A percentile compares a stretch with the other conserved stretches of the same genome.
These are phyloP conservation scores for Anarhynchus alexandrinus DNA, from an alignment of 2,113 vertebrate genomes.

Conservation along the genomic window DNA sequence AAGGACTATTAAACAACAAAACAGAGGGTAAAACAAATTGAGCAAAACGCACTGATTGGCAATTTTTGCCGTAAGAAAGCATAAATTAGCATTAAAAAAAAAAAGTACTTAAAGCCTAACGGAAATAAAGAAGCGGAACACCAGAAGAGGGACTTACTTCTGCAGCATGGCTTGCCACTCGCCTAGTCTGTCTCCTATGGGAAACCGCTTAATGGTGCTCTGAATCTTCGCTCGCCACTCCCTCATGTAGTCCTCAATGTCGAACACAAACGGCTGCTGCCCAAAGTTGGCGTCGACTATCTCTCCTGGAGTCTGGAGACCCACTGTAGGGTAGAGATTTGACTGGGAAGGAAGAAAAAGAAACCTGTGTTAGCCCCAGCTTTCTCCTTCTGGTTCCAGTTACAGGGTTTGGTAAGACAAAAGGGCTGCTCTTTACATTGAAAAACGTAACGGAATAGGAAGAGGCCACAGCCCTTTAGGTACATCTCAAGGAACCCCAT, in stretches of 20 bases:
- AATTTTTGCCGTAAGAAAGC: neutral
- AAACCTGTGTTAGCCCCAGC: conserved; percentile 31
- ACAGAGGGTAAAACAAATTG: neutral
- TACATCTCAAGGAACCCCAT: neutral
- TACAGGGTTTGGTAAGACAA: accelerated
- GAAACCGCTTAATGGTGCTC: conserved; percentile 92
- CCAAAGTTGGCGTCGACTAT: conserved; percentile 99
- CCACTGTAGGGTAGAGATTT: conserved; percentile 97
- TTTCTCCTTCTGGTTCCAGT: neutral
- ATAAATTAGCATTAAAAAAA: neutral
- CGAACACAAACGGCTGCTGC: conserved; percentile 97
- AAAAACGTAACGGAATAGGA: neutral
- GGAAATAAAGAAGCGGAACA: neutral
- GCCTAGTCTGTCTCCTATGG: conserved; percentile 92
- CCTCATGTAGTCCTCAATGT: conserved; percentile 99
- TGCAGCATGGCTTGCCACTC: conserved; percentile 98
- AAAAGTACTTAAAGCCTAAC: neutral
- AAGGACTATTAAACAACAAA: neutral
- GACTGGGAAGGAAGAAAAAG: conserved; percentile 80
- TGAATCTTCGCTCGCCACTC: conserved; percentile 97
- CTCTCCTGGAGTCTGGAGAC: conserved; percentile 96
- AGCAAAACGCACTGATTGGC: neutral
- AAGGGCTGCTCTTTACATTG: neutral
- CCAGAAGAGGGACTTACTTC: conserved; percentile 81
- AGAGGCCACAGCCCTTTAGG: neutral